Evolutionary conservation across 2,888 invertebrate genomes (phyloP), one percentile per base, ranked within the genome.

Genomic region (Palloptera scutellata): DNA sequence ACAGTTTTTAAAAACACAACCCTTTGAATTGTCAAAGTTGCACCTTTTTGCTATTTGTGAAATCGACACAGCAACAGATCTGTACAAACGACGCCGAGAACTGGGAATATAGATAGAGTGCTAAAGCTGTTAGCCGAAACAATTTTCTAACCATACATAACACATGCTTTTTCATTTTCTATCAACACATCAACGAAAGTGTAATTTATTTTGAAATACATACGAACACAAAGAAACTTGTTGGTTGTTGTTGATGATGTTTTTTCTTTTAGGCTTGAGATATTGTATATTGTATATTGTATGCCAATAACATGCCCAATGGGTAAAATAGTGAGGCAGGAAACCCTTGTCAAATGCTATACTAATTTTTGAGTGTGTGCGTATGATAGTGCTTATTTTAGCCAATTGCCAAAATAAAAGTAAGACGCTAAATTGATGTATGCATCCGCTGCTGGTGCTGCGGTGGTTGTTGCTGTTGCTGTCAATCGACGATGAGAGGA

Each of bases 361-460:
- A 3, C 40, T 13, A 57, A 19, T 57, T 11, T 12, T 15, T n/a
- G 5, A 10, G 5, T 43, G 6, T 19, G 5, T 15, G 11, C 5
- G 45, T 11, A 41, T 58, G 58, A 42, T 17, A 1, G n/a, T 43
- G 43, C 51, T 43, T 43, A 40, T 52, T 57, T 17, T 20, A 15
- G 64, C 10, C 64, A 55, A 45, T 19, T 64, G 54, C 57, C 57
- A 10, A 57, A 30, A 15, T 41, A 15, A 53, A 53, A 17, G 17
- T 20, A 42, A 51, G 69, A 73, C 65, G 75, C 76, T 78, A 80
- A 79, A 78, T 79, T 79, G 79, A 80, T 79, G 79, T 74, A 80
- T 79, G 79, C 80, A 79, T 79, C 78, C 78, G 79, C 61, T 67
- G 17, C 17, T 17, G 11, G 19, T 17, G 11, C 17, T 11, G 13